A percentile compares a stretch with the other conserved stretches of the same genome.
phyloP scores from a whole-genome alignment of 2,113 vertebrate species.

The Axis porcinus region DNA sequence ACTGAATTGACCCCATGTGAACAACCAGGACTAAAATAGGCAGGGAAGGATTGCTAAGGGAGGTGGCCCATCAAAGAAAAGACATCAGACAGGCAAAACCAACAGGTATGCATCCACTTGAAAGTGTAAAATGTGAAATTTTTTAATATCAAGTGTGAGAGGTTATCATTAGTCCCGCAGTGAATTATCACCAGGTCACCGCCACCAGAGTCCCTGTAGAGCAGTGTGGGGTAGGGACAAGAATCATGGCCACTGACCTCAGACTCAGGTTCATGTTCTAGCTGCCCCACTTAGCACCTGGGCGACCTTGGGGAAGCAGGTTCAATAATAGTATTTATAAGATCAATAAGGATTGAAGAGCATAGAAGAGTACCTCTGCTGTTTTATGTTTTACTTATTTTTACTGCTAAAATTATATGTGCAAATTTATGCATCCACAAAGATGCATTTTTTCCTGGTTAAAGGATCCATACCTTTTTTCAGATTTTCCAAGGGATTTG shows the following conservation, averaged over 20 bases:
- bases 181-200: neutral
- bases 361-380: neutral
- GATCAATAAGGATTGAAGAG: neutral
- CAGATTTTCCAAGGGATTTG: neutral
- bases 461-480: neutral
- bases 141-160: neutral
- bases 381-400: neutral
- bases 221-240: neutral
- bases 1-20: neutral
- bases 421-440: neutral
- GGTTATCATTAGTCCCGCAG: too few relatives aligned
- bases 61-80: neutral
- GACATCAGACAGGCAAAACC: neutral
- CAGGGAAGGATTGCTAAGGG: rapidly evolving
- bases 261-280: neutral
- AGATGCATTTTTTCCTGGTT: neutral
- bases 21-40: neutral
- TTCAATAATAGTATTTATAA: rapidly evolving
- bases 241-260: neutral
- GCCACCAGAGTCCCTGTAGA: neutral
- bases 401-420: neutral
- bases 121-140: neutral
- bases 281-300: neutral
- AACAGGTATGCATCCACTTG: neutral
- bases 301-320: neutral